A percentile compares a stretch with the other conserved stretches of the same genome.
These are phyloP conservation scores for Tenthredo mesomela DNA, from an alignment of 2,888 invertebrate genomes.

Conservation along the genomic window DNA sequence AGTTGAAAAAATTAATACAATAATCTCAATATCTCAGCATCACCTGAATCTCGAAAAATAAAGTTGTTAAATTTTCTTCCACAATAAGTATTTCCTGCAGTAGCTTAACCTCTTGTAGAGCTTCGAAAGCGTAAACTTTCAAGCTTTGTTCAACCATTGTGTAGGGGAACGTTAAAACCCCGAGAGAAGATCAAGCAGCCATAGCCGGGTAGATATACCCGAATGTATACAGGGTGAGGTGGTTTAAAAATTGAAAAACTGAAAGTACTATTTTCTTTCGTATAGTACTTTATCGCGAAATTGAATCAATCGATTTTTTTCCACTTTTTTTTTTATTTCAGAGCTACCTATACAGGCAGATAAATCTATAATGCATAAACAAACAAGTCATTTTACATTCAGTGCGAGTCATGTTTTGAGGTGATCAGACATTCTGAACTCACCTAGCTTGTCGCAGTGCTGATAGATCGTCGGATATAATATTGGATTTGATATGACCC, in stretches of 20 bases:
- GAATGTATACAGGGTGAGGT: not conserved
- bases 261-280: not conserved
- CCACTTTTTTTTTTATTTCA: not conserved
- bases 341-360: not conserved
- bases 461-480: slow-evolving; percentile 32
- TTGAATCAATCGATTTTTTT: not conserved
- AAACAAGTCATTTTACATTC: slow-evolving; percentile 22
- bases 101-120: not conserved
- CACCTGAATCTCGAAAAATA: not conserved
- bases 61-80: not conserved
- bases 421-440: slow-evolving; percentile 2
- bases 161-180: slow-evolving; percentile 16
- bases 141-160: slow-evolving; percentile 26
- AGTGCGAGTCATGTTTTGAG: not conserved
- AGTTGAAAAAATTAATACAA: slow-evolving; percentile 6
- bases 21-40: not conserved
- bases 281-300: not conserved
- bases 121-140: slow-evolving; percentile 19
- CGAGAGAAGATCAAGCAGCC: not conserved
- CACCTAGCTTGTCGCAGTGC: slow-evolving; percentile 1
- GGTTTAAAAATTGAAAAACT: not conserved
- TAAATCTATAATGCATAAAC: not conserved
- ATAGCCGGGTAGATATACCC: not conserved
- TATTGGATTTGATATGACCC: slow-evolving; percentile 27
- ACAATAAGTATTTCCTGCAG: not conserved